Conservation (phyloP, 2,888 invertebrate genomes). For the Brenthis daphne region DNA sequence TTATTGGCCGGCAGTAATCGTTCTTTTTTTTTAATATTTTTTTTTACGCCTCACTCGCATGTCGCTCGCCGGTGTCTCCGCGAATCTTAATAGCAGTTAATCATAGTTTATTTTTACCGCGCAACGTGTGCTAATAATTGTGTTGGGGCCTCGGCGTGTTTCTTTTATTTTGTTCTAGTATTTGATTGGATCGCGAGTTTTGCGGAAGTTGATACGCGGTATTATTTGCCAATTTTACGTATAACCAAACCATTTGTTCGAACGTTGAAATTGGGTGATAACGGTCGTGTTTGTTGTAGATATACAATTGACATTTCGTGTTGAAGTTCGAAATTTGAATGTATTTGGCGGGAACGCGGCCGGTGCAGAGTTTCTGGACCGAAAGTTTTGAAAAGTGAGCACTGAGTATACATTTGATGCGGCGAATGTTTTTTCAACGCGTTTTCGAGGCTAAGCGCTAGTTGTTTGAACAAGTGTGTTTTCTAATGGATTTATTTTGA, state of each 20-base stretch:
- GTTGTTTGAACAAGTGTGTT: constrained; percentile 83
- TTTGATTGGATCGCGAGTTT: constrained; percentile 66
- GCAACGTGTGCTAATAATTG: constrained; percentile 79
- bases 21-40: constrained; percentile 56
- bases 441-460: constrained; percentile 82
- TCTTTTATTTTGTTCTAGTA: constrained; percentile 68
- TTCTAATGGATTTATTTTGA: constrained; percentile 83
- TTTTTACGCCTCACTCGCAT: constrained; percentile 50
- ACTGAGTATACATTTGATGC: constrained; percentile 74
- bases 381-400: constrained; percentile 79
- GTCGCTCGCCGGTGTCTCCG: constrained; percentile 71
- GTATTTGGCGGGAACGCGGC: constrained; percentile 63
- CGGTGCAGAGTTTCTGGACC: constrained; percentile 64
- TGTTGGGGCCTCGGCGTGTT: constrained; percentile 70
- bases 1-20: constrained; percentile 58
- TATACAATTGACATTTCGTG: neutral
- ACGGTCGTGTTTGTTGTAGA: constrained; percentile 21
- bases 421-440: constrained; percentile 81
- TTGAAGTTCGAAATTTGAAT: constrained; percentile 9
- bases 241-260: constrained; percentile 16
- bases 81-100: constrained; percentile 79
- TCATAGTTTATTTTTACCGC: constrained; percentile 82
- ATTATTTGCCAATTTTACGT: constrained; percentile 35
- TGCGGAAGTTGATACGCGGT: constrained; percentile 67
- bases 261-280: constrained; percentile 43